Evolutionary conservation across 2,113 vertebrate genomes (phyloP).

Genomic region (Ophiodon elongatus): DNA sequence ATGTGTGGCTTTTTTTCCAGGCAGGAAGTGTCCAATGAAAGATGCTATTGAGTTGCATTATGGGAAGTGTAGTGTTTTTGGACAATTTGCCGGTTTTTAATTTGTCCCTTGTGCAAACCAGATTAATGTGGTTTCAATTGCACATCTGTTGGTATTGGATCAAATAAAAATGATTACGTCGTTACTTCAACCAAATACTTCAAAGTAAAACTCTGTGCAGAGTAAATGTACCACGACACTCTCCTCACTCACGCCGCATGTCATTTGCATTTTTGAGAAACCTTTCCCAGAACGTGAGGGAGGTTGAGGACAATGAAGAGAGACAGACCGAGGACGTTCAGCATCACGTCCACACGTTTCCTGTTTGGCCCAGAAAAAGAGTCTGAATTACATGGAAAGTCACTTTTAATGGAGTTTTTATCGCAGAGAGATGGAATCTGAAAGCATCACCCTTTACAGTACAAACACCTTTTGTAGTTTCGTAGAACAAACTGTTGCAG

Average conservation of each 20-base stretch:
- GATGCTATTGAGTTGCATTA: not conserved
- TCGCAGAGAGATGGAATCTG: not conserved
- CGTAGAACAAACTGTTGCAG: conserved; percentile 33
- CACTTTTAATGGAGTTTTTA: not conserved
- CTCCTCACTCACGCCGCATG: not conserved
- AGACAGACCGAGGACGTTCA: too few species aligned
- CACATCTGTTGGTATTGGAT: not conserved
- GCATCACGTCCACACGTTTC: not conserved
- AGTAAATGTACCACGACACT: too few species aligned
- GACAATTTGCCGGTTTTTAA: too few species aligned
- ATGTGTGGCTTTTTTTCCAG: too few species aligned
- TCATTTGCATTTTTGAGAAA: not conserved
- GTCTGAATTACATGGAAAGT: not conserved
- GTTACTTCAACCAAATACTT: not conserved
- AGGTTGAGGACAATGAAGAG: not conserved
- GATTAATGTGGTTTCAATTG: not conserved
- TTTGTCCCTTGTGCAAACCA: not conserved
- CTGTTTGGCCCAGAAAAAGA: not conserved
- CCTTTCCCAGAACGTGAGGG: not conserved
- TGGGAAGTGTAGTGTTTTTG: conserved; percentile 4
- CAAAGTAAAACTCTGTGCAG: not conserved
- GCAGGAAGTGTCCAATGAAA: not conserved
- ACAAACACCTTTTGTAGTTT: conserved; percentile 55
- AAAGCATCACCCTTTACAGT: conserved; percentile 38
- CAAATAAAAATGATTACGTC: too few species aligned